Conservation (phyloP, 2,113 vertebrate species). For the Hiodon tergisus region DNA sequence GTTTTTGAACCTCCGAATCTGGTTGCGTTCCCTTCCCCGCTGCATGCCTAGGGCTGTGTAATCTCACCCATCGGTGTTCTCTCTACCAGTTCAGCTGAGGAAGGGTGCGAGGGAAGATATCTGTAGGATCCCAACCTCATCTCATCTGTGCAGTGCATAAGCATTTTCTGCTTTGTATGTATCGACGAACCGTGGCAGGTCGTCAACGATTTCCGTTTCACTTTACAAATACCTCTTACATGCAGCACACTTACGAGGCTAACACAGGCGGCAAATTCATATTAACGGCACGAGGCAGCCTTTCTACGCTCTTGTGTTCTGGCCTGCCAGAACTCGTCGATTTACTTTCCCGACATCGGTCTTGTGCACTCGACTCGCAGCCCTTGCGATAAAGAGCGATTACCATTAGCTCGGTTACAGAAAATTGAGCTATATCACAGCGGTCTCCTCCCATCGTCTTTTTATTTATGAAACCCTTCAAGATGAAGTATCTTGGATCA, state of each 20-base stretch:
- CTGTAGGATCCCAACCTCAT: neutral
- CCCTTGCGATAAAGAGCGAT: neutral
- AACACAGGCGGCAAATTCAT: too few relatives aligned
- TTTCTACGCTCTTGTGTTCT: neutral
- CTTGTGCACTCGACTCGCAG: neutral
- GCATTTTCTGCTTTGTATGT: neutral
- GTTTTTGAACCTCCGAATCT: neutral
- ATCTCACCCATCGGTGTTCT: neutral
- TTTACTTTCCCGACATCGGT: neutral
- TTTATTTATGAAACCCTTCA: conserved; percentile 32
- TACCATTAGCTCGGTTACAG: conserved; percentile 13
- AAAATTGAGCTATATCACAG: conserved; percentile 19
- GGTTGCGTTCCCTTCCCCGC: neutral
- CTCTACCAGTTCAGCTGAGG: neutral
- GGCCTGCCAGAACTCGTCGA: neutral
- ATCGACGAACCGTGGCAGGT: too few relatives aligned
- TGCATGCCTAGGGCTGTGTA: neutral
- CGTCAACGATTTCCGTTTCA: too few relatives aligned
- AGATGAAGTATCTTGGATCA: conserved; percentile 31
- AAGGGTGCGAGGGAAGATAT: too few relatives aligned
- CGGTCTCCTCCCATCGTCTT: conserved; percentile 5
- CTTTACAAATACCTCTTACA: too few relatives aligned
- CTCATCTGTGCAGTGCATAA: neutral
- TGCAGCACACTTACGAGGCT: too few relatives aligned
- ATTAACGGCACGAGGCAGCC: too few relatives aligned